Percentiles rank a stretch among this genome's conserved stretches.
These are phyloP conservation scores for Lasioglossum albipes DNA, from an alignment of 1,140 invertebrate species.

Conservation along the genomic window DNA sequence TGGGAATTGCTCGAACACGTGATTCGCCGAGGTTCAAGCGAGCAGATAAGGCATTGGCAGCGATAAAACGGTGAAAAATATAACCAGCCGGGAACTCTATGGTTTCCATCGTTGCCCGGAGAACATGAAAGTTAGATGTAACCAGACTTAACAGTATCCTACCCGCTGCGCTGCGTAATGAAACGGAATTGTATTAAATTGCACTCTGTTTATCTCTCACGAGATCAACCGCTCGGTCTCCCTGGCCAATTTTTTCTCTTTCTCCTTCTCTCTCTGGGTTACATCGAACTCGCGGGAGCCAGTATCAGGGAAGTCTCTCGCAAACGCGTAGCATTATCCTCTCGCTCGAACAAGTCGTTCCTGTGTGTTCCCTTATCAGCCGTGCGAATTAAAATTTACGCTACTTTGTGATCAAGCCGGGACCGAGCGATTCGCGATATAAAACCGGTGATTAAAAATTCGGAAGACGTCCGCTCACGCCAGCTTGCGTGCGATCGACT, in stretches of 20 bases:
- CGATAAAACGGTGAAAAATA: not conserved
- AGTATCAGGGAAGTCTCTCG: not conserved
- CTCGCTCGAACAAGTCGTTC: too few species aligned
- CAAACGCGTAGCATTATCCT: constrained; percentile 32
- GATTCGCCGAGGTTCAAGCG: not conserved
- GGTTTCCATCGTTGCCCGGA: constrained; percentile 5
- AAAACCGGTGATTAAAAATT: constrained; percentile 26
- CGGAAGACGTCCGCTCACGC: not conserved
- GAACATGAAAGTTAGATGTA: constrained; percentile 43
- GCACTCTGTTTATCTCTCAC: constrained; percentile 51
- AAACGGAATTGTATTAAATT: constrained; percentile 50
- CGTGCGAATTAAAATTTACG: constrained; percentile 33
- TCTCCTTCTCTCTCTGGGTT: not conserved
- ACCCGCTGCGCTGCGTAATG: constrained; percentile 20
- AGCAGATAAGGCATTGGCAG: not conserved
- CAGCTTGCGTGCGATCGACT: constrained; percentile 14
- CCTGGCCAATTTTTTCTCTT: constrained; percentile 1
- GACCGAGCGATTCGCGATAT: not conserved
- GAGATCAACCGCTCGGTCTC: constrained; percentile 39
- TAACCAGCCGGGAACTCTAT: not conserved
- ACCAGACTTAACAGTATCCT: constrained; percentile 26
- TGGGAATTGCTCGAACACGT: not conserved
- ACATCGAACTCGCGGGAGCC: too few species aligned
- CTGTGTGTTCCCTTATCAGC: not conserved
- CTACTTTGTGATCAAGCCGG: constrained; percentile 12